Percentiles rank a stretch among this genome's conserved stretches.
These are phyloP conservation scores for Macrotis lagotis DNA, from an alignment of 2,113 vertebrate species.

Conservation along the genomic window DNA sequence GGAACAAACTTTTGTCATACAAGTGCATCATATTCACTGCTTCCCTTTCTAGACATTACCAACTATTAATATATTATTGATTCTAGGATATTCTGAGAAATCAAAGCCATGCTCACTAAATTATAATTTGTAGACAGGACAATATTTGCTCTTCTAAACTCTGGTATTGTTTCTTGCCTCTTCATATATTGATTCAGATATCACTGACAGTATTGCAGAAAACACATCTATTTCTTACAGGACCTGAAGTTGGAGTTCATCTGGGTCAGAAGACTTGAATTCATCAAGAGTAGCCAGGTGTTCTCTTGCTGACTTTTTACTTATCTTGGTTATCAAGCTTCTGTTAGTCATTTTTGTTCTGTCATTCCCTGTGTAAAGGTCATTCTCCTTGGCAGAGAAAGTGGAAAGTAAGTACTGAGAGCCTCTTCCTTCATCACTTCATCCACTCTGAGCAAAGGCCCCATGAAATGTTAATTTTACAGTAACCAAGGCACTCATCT, in stretches of 20 bases:
- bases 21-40: neutral
- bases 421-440: neutral
- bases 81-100: neutral
- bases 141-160: neutral
- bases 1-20: neutral
- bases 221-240: neutral
- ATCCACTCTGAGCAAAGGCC: neutral
- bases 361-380: neutral
- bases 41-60: neutral
- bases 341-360: neutral
- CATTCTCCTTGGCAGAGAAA: neutral
- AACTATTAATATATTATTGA: no score
- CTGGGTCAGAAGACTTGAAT: no score
- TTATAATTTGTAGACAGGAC: neutral
- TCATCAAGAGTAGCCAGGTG: neutral
- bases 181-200: neutral
- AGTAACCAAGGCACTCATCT: neutral
- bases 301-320: neutral
- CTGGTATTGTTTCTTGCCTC: neutral
- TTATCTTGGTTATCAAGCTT: neutral
- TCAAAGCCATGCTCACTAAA: neutral
- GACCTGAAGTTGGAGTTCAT: neutral
- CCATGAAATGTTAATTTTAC: neutral
- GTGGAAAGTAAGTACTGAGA: neutral
- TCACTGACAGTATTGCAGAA: neutral